A percentile compares a stretch with the other conserved stretches of the same genome.
Evolutionary conservation across 2,113 vertebrate genomes (phyloP).

Genomic region (Neomonachus schauinslandi): DNA sequence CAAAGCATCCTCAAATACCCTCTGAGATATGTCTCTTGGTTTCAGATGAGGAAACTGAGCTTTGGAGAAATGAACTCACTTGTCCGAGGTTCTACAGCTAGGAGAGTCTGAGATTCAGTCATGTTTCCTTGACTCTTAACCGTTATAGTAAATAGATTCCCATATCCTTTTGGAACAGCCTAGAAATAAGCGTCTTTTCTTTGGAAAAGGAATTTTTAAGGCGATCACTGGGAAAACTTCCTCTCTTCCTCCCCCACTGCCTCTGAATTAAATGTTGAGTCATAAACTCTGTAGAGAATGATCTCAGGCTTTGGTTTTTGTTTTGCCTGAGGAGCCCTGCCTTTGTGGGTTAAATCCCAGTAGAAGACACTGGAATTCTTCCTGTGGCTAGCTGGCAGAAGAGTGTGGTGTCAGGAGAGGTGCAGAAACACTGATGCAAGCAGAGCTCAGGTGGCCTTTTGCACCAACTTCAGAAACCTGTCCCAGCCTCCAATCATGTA

Average conservation of each 20-base stretch:
- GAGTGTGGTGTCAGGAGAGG: not conserved
- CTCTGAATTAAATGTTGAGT: conserved; percentile 13
- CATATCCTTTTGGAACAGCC: not conserved
- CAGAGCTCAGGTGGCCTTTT: not conserved
- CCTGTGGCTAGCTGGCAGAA: not conserved
- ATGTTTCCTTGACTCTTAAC: not conserved
- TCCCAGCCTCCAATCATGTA: not conserved
- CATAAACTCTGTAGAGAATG: conserved; percentile 16
- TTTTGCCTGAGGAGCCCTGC: conserved; percentile 15
- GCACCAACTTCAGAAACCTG: not conserved
- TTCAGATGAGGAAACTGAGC: conserved; percentile 16
- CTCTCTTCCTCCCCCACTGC: not conserved
- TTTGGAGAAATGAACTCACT: not conserved
- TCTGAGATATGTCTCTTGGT: not conserved
- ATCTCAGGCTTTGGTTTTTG: conserved; percentile 48
- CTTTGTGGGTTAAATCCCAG: conserved; percentile 52
- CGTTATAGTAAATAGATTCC: not conserved
- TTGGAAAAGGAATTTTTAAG: conserved; percentile 34
- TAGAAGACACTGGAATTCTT: not conserved
- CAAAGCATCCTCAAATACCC: not conserved
- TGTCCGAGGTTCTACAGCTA: not conserved
- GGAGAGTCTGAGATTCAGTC: not conserved
- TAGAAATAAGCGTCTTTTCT: conserved; percentile 16
- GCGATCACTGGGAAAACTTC: not conserved
- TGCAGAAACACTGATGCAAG: not conserved